phyloP scores from a whole-genome alignment of 2,113 vertebrate genomes.

The Menura novaehollandiae region DNA sequence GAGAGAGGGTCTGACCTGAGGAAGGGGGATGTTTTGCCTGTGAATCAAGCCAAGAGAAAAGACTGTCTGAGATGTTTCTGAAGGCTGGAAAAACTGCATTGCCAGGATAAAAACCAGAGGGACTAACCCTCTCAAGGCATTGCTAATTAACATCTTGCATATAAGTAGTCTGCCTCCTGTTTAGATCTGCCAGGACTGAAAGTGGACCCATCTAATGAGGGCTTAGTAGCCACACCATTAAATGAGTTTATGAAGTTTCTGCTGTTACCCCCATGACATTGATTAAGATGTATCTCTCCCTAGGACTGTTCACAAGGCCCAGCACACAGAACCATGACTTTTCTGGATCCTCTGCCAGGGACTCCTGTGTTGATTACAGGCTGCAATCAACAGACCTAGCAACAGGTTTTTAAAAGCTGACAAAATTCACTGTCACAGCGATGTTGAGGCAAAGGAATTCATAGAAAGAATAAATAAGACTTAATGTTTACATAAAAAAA shows the following conservation, averaged over 20 bases:
- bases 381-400: not conserved
- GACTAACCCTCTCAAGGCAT: not conserved
- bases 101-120: not conserved
- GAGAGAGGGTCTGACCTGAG: not conserved
- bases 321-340: not conserved
- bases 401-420: not conserved
- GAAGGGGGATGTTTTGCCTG: not conserved
- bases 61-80: not conserved
- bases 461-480: not conserved
- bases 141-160: not conserved
- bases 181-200: not conserved
- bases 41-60: not conserved
- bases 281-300: not conserved
- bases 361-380: not conserved
- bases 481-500: not conserved
- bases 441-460: not conserved
- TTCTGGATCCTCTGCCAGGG: not conserved
- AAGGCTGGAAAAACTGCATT: not conserved
- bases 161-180: not conserved
- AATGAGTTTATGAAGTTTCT: not conserved
- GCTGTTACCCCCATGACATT: not conserved
- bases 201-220: not conserved
- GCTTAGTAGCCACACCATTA: not conserved
- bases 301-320: not conserved
- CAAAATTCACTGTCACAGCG: not conserved